Percentiles rank a stretch among this genome's conserved stretches.
Conservation (phyloP, 2,113 vertebrate genomes). For the Xyliphius kryptos region DNA sequence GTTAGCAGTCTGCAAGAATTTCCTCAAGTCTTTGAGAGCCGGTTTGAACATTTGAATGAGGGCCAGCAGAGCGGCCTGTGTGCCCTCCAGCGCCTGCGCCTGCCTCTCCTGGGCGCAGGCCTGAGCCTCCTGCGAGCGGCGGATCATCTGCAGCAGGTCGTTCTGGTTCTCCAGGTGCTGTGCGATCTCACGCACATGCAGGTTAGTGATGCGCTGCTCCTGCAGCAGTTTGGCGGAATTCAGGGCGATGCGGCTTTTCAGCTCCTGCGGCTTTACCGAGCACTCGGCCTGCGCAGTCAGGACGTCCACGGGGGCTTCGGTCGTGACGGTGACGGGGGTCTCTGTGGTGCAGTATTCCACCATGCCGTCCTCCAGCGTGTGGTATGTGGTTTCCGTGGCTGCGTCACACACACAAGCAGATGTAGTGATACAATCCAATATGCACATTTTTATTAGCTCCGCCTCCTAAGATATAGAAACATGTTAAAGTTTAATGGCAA, state of each 20-base stretch:
- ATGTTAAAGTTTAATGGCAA: too few relatives aligned
- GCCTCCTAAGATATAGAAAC: too few relatives aligned
- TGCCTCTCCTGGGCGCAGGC: constrained; percentile 91
- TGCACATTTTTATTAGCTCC: background rate
- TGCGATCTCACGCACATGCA: constrained; percentile 90
- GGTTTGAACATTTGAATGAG: constrained; percentile 89
- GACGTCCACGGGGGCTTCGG: constrained; percentile 80
- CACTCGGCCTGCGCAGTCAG: constrained; percentile 69
- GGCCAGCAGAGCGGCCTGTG: constrained; percentile 83
- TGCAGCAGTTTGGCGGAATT: constrained; percentile 92
- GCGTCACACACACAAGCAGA: constrained; percentile 12
- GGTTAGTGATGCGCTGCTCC: constrained; percentile 91
- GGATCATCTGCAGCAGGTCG: constrained; percentile 87
- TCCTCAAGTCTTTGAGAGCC: constrained; percentile 87
- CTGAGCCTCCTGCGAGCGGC: constrained; percentile 90
- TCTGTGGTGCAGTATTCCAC: constrained; percentile 93
- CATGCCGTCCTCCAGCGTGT: constrained; percentile 84
- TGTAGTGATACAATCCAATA: constrained; percentile 40
- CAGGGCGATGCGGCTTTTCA: constrained; percentile 90
- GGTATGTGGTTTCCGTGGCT: constrained; percentile 80
- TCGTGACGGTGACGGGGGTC: constrained; percentile 63
- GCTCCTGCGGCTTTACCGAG: constrained; percentile 82
- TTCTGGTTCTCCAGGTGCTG: constrained; percentile 95
- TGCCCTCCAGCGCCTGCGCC: constrained; percentile 92
- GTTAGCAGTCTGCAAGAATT: constrained; percentile 78